These are phyloP conservation scores for Apodemia mormo DNA, from an alignment of 2,888 invertebrate genomes.

Conservation along the genomic window DNA sequence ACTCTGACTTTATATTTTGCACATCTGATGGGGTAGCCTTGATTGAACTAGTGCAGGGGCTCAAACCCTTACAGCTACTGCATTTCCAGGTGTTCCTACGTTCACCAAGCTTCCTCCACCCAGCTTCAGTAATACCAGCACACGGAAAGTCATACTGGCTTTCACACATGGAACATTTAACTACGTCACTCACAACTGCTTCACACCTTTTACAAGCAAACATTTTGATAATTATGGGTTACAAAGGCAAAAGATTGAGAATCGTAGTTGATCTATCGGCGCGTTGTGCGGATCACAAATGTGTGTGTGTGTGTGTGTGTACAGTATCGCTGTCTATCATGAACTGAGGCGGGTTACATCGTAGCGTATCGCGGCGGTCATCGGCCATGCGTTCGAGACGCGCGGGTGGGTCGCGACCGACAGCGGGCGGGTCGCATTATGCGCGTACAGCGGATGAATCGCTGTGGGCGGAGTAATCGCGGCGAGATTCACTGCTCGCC, in stretches of 20 bases:
- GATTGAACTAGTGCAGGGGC: not conserved
- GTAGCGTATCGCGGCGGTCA: too few species aligned
- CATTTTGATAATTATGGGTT: constrained; percentile 1
- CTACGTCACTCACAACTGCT: constrained; percentile 22
- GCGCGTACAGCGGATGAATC: too few species aligned
- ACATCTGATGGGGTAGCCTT: not conserved
- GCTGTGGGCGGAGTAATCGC: too few species aligned
- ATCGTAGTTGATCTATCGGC: not conserved
- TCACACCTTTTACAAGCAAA: constrained; percentile 23
- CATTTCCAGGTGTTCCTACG: constrained; percentile 26
- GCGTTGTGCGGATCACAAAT: not conserved
- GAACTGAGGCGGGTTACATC: too few species aligned
- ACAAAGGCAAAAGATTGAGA: constrained; percentile 23
- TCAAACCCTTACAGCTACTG: constrained; percentile 19
- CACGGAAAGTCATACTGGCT: constrained; percentile 26
- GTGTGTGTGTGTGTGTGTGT: too few species aligned
- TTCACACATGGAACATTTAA: constrained; percentile 20
- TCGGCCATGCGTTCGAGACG: too few species aligned
- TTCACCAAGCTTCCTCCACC: constrained; percentile 27
- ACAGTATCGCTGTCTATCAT: too few species aligned
- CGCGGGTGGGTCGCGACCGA: too few species aligned
- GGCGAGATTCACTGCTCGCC: too few species aligned
- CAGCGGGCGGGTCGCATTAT: too few species aligned
- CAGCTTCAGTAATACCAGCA: constrained; percentile 27
- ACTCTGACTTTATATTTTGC: constrained; percentile 20